phyloP scores from a whole-genome alignment of 2,113 vertebrate species.

The Pantherophis guttatus region DNA sequence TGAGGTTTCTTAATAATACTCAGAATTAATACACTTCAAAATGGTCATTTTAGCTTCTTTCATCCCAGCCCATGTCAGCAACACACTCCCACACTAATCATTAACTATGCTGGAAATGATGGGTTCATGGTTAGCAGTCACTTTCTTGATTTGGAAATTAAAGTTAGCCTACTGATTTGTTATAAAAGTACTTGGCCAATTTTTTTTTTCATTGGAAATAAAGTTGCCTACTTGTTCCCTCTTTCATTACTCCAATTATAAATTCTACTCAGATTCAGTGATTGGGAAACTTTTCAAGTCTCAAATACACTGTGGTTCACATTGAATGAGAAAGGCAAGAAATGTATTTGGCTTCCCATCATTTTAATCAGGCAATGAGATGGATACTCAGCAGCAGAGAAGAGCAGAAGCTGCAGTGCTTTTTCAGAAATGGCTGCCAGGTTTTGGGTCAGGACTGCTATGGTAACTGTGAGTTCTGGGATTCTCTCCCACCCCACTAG shows the following conservation, averaged over 20 bases:
- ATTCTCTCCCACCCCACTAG: neutral
- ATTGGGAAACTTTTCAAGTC: neutral
- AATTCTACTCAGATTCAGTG: neutral
- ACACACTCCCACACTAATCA: neutral
- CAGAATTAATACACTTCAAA: neutral
- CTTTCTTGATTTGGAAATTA: neutral
- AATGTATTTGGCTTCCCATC: neutral
- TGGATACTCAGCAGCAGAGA: neutral
- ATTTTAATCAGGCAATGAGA: neutral
- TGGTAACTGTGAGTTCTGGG: neutral
- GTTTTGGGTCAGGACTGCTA: neutral
- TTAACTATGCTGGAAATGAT: neutral
- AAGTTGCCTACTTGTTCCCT: neutral
- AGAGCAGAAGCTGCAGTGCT: neutral
- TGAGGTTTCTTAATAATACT: neutral
- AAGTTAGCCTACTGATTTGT: neutral
- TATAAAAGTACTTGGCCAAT: neutral
- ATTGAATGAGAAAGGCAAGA: neutral
- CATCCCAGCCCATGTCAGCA: neutral
- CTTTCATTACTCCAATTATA: neutral
- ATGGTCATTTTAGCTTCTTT: neutral
- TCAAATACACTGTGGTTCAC: neutral
- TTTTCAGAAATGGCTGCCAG: neutral
- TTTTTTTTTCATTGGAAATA: neutral
- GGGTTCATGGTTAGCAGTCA: neutral